Conservation (phyloP, 92 coral and sea anemone species). For the Epizoanthus scotinus region DNA sequence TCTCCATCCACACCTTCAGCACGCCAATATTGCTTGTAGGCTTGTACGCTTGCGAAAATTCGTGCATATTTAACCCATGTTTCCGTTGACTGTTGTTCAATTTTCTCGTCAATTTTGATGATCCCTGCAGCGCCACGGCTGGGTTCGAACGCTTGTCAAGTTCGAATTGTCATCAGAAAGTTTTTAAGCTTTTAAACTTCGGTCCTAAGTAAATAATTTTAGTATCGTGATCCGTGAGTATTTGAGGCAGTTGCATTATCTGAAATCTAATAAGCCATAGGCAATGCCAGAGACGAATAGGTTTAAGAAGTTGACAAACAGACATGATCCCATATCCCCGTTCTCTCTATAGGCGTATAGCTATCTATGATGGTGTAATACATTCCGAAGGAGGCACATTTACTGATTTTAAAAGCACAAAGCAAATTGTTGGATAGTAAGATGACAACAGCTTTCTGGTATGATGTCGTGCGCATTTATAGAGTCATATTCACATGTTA, state of each 20-base stretch:
- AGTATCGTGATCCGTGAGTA: neutral
- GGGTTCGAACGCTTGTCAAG: no score
- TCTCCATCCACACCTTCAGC: neutral
- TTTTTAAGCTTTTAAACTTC: neutral
- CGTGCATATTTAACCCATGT: neutral
- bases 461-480: neutral
- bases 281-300: neutral
- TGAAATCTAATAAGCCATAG: neutral
- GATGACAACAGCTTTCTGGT: neutral
- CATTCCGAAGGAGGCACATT: no score
- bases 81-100: neutral
- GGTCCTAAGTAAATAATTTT: neutral
- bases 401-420: neutral
- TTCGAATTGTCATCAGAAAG: conserved; percentile 10
- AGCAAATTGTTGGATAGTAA: neutral
- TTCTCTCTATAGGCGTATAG: no score
- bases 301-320: neutral
- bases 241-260: neutral
- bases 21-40: neutral
- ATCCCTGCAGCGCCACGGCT: neutral
- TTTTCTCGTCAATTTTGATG: neutral
- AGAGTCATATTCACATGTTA: neutral
- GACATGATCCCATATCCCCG: neutral
- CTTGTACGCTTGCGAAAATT: no score
- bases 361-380: neutral